Base-by-base conservation (phyloP, 2,888 invertebrate species). In the Coelopa pilipes region DNA sequence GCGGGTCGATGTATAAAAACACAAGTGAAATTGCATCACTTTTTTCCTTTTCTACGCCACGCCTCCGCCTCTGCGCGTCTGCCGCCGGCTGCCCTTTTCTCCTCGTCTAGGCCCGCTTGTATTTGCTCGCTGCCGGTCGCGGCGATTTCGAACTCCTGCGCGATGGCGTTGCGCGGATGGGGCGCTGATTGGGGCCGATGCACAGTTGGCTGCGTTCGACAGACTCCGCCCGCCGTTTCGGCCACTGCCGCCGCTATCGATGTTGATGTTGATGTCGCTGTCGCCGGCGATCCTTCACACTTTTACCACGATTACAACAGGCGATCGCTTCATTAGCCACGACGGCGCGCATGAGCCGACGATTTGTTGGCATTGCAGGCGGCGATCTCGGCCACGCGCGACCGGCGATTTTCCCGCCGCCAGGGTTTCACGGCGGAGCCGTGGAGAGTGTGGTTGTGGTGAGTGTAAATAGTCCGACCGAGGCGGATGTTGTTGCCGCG, bases 401-500 rank as follows among this genome's bases (percentile, higher is more conserved):
- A n/a, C n/a, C n/a, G n/a, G n/a, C n/a, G n/a, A 34, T 34, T 34
- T 34, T 34, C 34, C 7, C 34, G 34, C 7, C 7, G 34, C 34
- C 7, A 7, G 34, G 2, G 34, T 34, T 34, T 34, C 7, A 34
- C 34, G 34, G 34, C 7, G 34, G 34, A 34, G n/a, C n/a, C 7
- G 34, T 34, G 7, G 34, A 34, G 34, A 34, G n/a, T 34, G 34
- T 34, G 34, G 34, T 34, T 34, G 2, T 65, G 17, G 34, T 68
- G 15, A 24, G 34, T 46, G 47, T 46, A 45, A 9, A 13, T 46
- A 57, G 19, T 69, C 68, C 57, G 46, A 46, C 45, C 19, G 46
- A 69, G 57, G 46, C 57, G 69, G 69, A 59, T 69, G 69, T 69
- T 69, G 57, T 19, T 57, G 21, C 4, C n/a, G n/a, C 7, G 34